phyloP scores from a whole-genome alignment of 2,113 vertebrate species.

The Platysteira castanea region DNA sequence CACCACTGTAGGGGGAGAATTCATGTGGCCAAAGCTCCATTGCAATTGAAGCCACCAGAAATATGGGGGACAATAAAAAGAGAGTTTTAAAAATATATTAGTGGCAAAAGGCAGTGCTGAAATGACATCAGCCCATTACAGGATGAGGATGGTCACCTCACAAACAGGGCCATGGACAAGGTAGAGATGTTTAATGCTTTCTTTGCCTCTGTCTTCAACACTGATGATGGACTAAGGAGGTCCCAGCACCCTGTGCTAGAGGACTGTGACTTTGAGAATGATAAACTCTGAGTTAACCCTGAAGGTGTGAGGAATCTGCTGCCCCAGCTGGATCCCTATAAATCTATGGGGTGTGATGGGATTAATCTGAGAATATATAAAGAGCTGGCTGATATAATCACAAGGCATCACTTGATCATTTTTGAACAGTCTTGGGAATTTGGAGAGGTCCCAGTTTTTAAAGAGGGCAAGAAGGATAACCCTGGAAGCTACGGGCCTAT shows the following conservation, averaged over 20 bases:
- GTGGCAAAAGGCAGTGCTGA: background rate
- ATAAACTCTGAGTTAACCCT: background rate
- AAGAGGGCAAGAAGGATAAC: background rate
- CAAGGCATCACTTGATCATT: background rate
- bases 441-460: background rate
- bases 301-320: background rate
- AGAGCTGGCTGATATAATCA: background rate
- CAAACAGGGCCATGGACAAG: background rate
- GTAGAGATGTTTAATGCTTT: background rate
- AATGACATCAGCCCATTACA: background rate
- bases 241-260: background rate
- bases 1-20: background rate
- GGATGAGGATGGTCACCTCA: background rate
- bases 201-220: background rate
- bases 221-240: background rate
- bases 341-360: background rate
- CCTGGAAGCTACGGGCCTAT: background rate
- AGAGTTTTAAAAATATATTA: background rate
- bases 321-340: background rate
- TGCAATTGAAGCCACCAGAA: background rate
- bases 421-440: background rate
- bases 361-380: background rate
- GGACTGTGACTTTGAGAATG: background rate
- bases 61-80: background rate
- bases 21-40: background rate